Conservation (phyloP, 2,113 vertebrate species). For the Hemibagrus wyckioides region DNA sequence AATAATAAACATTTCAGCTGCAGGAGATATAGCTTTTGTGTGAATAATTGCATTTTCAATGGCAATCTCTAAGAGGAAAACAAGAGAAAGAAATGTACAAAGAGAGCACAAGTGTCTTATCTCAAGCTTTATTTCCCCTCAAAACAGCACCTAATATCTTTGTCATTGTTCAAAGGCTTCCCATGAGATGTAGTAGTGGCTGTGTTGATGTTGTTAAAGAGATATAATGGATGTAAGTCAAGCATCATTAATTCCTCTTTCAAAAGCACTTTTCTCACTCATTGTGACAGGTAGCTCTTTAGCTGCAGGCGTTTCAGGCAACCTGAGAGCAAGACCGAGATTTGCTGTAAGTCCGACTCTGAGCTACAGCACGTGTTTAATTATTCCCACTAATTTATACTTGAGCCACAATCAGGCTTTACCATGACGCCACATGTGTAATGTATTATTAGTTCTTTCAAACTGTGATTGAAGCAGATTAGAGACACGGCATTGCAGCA, state of each 20-base stretch:
- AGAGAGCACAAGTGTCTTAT: slow-evolving; percentile 23
- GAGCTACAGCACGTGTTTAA: neutral
- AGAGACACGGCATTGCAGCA: neutral
- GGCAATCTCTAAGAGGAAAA: neutral
- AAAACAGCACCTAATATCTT: slow-evolving; percentile 47
- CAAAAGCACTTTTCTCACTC: slow-evolving; percentile 42
- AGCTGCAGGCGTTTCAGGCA: slow-evolving; percentile 55
- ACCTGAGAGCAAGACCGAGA: slow-evolving; percentile 54
- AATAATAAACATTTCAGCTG: neutral
- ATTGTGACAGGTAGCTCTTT: slow-evolving; percentile 55
- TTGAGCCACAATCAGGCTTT: neutral
- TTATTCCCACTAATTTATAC: slow-evolving; percentile 11
- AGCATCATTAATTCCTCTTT: slow-evolving; percentile 62
- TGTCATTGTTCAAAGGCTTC: slow-evolving; percentile 38
- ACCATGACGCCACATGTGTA: neutral
- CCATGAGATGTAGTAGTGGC: slow-evolving; percentile 27
- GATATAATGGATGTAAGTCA: slow-evolving; percentile 63
- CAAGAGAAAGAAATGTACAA: neutral
- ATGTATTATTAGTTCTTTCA: neutral
- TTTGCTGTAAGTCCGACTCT: neutral
- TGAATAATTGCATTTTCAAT: neutral
- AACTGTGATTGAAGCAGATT: neutral
- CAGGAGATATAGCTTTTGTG: neutral
- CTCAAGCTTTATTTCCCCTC: slow-evolving; percentile 30
- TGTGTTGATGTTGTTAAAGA: slow-evolving; percentile 55